Evolutionary conservation across 2,113 vertebrate genomes (phyloP).

Genomic region (Chiloscyllium plagiosum): DNA sequence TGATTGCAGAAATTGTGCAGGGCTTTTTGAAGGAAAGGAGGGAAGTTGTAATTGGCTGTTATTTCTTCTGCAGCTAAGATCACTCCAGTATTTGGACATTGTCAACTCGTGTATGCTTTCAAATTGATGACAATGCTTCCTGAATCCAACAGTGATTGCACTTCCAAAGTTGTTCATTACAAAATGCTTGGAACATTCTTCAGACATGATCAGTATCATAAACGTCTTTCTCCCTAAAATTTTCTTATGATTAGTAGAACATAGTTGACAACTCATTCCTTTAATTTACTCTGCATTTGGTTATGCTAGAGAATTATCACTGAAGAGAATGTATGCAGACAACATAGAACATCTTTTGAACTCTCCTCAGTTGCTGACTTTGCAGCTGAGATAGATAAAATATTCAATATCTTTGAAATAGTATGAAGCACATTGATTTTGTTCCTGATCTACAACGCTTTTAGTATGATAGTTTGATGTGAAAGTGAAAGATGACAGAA

Average conservation of each 20-base stretch:
- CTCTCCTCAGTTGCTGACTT: not conserved
- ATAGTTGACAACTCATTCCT: not conserved
- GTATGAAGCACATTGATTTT: not conserved
- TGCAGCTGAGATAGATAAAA: not conserved
- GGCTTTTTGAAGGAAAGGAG: not conserved
- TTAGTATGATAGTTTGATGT: not conserved
- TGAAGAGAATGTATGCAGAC: not conserved
- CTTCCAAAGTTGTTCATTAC: not conserved
- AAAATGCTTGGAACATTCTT: not conserved
- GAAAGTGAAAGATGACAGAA: not conserved
- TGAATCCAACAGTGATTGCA: not conserved
- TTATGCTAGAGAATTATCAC: not conserved
- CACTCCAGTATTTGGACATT: not conserved
- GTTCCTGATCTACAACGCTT: not conserved
- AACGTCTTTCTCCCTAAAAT: not conserved
- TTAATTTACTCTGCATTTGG: not conserved
- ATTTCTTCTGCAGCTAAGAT: not conserved
- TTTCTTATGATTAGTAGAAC: not conserved
- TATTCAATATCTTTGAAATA: slow-evolving; percentile 10
- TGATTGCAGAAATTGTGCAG: not conserved
- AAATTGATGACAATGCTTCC: not conserved
- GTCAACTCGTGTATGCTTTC: not conserved
- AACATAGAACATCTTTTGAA: not conserved
- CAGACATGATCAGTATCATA: not conserved
- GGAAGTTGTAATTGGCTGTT: not conserved